Evolutionary conservation across 2,888 invertebrate species (phyloP), one percentile per base, ranked within the genome.

Genomic region (Eilema griseolum): DNA sequence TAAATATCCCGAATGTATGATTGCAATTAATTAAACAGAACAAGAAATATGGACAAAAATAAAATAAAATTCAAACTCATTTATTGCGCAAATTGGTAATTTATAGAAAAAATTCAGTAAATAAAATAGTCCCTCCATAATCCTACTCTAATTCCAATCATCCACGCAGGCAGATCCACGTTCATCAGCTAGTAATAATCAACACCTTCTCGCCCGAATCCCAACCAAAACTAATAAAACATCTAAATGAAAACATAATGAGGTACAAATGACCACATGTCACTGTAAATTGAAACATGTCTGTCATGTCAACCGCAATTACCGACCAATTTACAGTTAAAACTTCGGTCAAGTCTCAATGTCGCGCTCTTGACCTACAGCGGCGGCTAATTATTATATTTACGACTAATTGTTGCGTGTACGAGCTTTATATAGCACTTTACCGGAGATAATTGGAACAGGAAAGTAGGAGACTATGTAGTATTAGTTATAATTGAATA

Each of bases 351-450:
- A 61, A 37, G 2, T 0, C n/a, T 41, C 61, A 65, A 65, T 65
- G 65, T 52, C 69, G 26, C 28, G 41, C 4, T n/a, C 63, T 66
- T 70, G 71, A 68, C 71, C 71, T 70, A 57, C 12, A 57, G 59
- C 24, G 20, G 11, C 23, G 24, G 61, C 41, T 69, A 20, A 52
- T 65, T 26, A 61, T 65, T 28, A 64, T 62, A 61, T 68, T 62
- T 62, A 68, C 56, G 26, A n/a, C 52, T 56, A 68, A 62, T 62
- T 68, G 59, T 61, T 61, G 31, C 46, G 12, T 31, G 28, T 23
- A 23, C 10, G 12, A 26, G 24, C 41, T 57, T 16, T 23, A 61
- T 52, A 61, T 67, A 46, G 41, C 46, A 23, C 24, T 37, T 41
- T 57, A 33, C 28, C 10, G 8, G 10, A 5, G 11, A 41, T 2